Percentiles rank a stretch among this genome's conserved stretches.
Evolutionary conservation across 2,113 vertebrate species (phyloP).

Genomic region (Chaenocephalus aceratus): DNA sequence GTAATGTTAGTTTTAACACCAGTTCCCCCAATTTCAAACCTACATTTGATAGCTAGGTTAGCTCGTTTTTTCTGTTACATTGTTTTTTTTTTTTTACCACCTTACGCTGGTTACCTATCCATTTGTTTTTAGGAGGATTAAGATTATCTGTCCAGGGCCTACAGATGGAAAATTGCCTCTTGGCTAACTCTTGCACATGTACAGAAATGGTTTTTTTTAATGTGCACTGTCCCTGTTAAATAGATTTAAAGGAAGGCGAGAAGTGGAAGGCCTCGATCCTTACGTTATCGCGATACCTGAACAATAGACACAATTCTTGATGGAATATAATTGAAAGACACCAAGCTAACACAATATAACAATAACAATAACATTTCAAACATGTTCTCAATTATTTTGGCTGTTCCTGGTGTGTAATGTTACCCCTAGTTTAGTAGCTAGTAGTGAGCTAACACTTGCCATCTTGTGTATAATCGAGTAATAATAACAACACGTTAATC

Average conservation of each 20-base stretch:
- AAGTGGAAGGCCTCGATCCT: too few relatives aligned
- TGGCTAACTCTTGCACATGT: too few relatives aligned
- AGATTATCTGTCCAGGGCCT: too few relatives aligned
- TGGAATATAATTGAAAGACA: background rate
- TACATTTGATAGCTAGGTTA: slow-evolving; percentile 4
- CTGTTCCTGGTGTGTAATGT: slow-evolving; percentile 36
- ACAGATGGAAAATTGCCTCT: too few relatives aligned
- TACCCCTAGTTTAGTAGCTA: slow-evolving; percentile 49
- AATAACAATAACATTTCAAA: background rate
- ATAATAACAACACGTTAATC: background rate
- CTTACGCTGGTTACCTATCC: too few relatives aligned
- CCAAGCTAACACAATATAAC: rapidly evolving
- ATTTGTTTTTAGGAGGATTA: too few relatives aligned
- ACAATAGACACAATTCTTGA: slow-evolving; percentile 61
- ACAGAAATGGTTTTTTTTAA: too few relatives aligned
- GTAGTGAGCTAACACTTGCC: slow-evolving; percentile 4
- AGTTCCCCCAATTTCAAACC: slow-evolving; percentile 38
- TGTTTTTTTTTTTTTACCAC: too few relatives aligned
- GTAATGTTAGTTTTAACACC: slow-evolving; percentile 42
- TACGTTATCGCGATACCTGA: slow-evolving; percentile 59
- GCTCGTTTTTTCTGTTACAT: background rate
- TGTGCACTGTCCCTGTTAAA: too few relatives aligned
- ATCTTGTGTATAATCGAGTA: background rate
- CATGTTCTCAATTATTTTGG: background rate
- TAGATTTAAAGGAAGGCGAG: too few relatives aligned